Evolutionary conservation across 2,113 vertebrate genomes (phyloP), one percentile per base, ranked within the genome.

Genomic region (Chloebia gouldiae): DNA sequence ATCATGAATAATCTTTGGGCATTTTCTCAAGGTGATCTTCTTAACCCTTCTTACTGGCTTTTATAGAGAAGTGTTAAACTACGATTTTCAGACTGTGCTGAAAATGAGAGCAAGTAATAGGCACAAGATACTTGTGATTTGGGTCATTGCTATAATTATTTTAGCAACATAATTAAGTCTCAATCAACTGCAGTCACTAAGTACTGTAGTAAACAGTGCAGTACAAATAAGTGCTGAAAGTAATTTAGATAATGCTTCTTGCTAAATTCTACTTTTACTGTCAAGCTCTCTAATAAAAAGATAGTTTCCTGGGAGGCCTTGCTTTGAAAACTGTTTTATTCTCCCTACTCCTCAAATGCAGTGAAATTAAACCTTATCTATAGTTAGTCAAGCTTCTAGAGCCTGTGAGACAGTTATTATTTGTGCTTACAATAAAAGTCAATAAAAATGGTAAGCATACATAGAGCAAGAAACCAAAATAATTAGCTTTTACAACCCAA

Each of bases 151-250:
- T 82, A 7, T 63, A 93, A 95, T 94, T 90, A 91, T 88, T 93
- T 93, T 94, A 85, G 90, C 47, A 88, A n/a, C 51, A n/a, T 66
- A 96, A 96, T 95, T 91, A 89, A 95, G 63, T 70, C 71, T 70
- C 64, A 90, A 86, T 73, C 87, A 92, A 27, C 56, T 90, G 63
- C 44, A 94, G 51, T 59, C 64, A 78, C 79, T 86, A 94, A 95
- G 42, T 22, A 63, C 68, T 59, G 59, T 65, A 90, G 87, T 90
- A 95, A 90, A 94, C 79, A 94, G 11, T 80, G 45, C 57, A 90
- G 42, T 73, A 80, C 42, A 72, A 94, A 81, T 77, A 87, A 81
- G 31, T 91, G 35, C 42, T 88, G 66, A 81, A 95, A 80, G 60
- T 65, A 88, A 91, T 96, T 95, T 95, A 94, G 70, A 69, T 84